These are phyloP conservation scores for Coendou prehensilis DNA, from an alignment of 2,797 vertebrate species.

Conservation along the genomic window DNA sequence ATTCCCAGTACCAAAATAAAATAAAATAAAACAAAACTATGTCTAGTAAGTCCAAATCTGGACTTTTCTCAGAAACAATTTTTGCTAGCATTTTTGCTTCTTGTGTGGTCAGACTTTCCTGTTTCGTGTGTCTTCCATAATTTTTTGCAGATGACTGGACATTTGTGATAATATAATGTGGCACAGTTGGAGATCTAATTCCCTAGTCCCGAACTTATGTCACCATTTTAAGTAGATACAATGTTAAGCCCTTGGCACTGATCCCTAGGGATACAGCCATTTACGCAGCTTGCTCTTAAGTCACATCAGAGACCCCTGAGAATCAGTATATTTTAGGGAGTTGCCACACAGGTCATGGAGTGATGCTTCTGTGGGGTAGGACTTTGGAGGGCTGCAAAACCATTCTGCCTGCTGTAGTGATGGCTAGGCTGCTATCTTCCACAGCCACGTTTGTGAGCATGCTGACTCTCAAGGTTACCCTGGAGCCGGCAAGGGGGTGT, in stretches of 20 bases:
- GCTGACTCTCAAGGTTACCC: not conserved
- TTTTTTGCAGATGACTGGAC: not conserved
- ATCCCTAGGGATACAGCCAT: not conserved
- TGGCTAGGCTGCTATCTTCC: not conserved
- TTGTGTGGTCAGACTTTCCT: not conserved
- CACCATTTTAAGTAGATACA: not conserved
- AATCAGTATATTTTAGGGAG: not conserved
- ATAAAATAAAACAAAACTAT: not conserved
- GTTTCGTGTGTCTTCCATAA: not conserved
- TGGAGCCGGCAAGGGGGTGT: not conserved
- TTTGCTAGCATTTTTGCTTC: not conserved
- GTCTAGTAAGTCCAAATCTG: not conserved
- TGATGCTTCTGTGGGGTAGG: not conserved
- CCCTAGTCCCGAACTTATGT: not conserved
- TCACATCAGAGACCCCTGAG: not conserved
- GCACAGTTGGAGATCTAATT: conserved; percentile 34
- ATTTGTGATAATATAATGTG: conserved; percentile 1
- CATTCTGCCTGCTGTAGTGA: not conserved
- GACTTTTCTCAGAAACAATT: not conserved
- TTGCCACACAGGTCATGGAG: not conserved
- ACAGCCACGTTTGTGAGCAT: not conserved
- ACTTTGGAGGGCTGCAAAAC: not conserved
- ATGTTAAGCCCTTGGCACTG: not conserved
- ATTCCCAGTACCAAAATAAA: no score
- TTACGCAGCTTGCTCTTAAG: not conserved